phyloP scores from a whole-genome alignment of 2,797 vertebrate species.

The Rhodeus uyekii region DNA sequence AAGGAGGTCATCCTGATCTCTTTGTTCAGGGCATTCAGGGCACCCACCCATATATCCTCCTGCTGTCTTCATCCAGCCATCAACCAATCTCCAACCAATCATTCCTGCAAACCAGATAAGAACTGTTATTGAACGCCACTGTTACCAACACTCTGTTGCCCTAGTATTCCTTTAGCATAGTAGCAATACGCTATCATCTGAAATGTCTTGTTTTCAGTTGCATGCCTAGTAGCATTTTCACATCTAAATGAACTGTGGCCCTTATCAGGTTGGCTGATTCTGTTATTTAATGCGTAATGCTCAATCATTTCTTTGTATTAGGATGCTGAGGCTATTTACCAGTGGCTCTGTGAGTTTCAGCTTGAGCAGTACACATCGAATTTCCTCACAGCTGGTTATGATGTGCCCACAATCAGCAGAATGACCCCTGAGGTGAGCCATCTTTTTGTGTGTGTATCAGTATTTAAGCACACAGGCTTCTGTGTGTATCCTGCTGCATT shows the following conservation, averaged over 20 bases:
- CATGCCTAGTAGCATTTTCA: not conserved
- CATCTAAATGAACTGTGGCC: not conserved
- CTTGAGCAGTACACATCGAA: slow-evolving; percentile 89
- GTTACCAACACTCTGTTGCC: too few species aligned
- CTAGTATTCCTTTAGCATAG: not conserved
- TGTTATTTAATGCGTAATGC: not conserved
- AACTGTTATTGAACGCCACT: too few species aligned
- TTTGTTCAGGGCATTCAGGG: too few species aligned
- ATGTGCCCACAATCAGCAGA: slow-evolving; percentile 94
- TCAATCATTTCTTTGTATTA: slow-evolving; percentile 56
- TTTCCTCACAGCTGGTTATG: slow-evolving; percentile 90
- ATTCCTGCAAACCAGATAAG: too few species aligned
- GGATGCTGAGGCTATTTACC: slow-evolving; percentile 93
- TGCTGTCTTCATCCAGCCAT: too few species aligned
- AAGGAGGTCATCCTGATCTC: too few species aligned
- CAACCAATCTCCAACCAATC: too few species aligned
- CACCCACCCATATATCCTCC: too few species aligned
- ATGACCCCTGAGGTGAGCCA: slow-evolving; percentile 93
- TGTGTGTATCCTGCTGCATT: not conserved
- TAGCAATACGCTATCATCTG: not conserved
- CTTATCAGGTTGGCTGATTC: not conserved
- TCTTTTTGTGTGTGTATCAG: not conserved
- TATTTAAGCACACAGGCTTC: not conserved
- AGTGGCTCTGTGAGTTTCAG: slow-evolving; percentile 95
- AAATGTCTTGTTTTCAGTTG: not conserved